These are phyloP conservation scores for Oostethus manadensis DNA, from an alignment of 2,113 vertebrate species.

Conservation along the genomic window DNA sequence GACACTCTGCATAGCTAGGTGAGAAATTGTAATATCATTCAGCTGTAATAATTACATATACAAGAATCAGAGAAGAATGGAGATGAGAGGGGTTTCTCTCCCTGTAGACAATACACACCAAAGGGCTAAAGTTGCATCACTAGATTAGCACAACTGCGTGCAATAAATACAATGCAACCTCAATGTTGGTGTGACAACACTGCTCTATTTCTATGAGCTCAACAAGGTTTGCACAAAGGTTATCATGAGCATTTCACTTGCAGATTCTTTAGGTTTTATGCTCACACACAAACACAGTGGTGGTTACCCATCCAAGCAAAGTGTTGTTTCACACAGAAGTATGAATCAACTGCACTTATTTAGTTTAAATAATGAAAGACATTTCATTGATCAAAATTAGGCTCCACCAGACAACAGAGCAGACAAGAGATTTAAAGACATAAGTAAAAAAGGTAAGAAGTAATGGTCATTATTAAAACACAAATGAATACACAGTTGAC, in stretches of 20 bases:
- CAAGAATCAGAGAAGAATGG: conserved; percentile 32
- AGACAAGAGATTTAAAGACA: conserved; percentile 48
- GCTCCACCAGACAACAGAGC: conserved; percentile 50
- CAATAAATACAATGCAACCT: conserved; percentile 24
- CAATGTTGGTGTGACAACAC: conserved; percentile 9
- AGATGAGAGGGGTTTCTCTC: conserved; percentile 50
- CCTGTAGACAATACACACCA: conserved; percentile 52
- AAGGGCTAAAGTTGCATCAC: conserved; percentile 55
- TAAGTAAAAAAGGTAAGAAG: conserved; percentile 17
- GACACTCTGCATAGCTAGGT: conserved; percentile 47
- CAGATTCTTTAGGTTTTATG: background rate
- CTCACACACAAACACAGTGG: conserved; percentile 12
- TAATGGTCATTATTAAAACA: conserved; percentile 26
- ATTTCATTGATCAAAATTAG: conserved; percentile 76
- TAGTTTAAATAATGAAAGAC: conserved; percentile 77
- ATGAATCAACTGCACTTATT: conserved; percentile 66
- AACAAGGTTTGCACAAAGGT: background rate
- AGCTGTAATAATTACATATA: conserved; percentile 54
- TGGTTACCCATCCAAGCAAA: conserved; percentile 58
- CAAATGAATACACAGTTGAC: conserved; percentile 43
- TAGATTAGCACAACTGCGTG: conserved; percentile 15
- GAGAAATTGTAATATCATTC: conserved; percentile 44
- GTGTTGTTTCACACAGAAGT: conserved; percentile 60
- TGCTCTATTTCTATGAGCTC: conserved; percentile 17
- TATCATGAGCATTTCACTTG: background rate